Conservation (phyloP, 2,797 vertebrate genomes). For the Sebastes kiyomatsui region DNA sequence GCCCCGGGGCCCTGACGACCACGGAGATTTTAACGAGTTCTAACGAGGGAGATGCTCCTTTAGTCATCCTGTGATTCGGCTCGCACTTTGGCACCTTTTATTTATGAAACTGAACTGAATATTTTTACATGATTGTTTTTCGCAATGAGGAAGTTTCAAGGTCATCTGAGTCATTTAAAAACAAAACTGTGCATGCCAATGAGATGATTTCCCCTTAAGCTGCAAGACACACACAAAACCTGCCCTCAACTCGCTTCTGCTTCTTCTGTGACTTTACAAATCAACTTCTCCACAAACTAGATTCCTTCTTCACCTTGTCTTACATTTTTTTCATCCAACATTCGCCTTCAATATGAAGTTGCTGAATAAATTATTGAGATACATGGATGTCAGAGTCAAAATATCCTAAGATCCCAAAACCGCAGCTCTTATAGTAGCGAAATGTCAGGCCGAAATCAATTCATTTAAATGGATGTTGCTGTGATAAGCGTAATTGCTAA, state of each 20-base stretch:
- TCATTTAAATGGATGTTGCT: background rate
- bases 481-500: background rate
- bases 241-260: background rate
- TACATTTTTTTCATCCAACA: background rate
- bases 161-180: background rate
- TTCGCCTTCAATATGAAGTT: background rate
- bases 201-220: background rate
- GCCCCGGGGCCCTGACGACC: slow-evolving; percentile 36
- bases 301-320: background rate
- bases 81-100: slow-evolving; percentile 5
- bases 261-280: background rate
- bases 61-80: background rate
- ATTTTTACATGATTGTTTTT: background rate
- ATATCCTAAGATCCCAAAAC: no score
- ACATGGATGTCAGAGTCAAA: background rate
- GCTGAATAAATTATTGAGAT: background rate
- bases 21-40: slow-evolving; percentile 60
- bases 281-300: background rate
- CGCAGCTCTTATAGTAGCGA: no score
- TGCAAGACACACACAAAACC: background rate
- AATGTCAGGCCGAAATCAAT: background rate
- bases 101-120: background rate
- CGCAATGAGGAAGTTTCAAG: background rate
- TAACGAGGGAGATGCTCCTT: slow-evolving; percentile 57
- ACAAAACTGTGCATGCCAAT: background rate